A percentile compares a stretch with the other conserved stretches of the same genome.
phyloP scores from a whole-genome alignment of 2,113 vertebrate species.

The Calyptommatus sinebrachiatus region DNA sequence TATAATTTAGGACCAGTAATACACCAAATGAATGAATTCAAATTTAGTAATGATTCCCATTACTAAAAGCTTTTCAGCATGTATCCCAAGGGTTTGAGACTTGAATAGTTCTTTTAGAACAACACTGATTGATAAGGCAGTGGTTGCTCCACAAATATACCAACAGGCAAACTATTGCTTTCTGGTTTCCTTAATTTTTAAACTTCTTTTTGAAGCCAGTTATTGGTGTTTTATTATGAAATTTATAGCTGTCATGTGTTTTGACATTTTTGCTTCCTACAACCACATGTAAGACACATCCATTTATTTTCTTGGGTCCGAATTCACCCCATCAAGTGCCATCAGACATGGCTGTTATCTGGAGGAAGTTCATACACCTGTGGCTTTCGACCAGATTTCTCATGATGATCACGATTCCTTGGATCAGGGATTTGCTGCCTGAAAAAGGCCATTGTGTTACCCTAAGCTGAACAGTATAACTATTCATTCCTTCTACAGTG shows the following conservation, averaged over 20 bases:
- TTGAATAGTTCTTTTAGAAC: not conserved
- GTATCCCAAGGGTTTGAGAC: not conserved
- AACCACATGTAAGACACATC: not conserved
- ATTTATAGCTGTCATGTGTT: slow-evolving; percentile 9
- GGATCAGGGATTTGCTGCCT: not conserved
- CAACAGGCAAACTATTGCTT: not conserved
- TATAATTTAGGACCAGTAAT: no score
- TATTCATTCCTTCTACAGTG: not conserved
- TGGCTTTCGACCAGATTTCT: not conserved
- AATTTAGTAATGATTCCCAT: not conserved
- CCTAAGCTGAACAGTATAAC: not conserved
- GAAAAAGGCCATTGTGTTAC: not conserved
- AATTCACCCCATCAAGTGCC: not conserved
- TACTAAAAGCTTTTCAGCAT: not conserved
- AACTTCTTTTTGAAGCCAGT: slow-evolving; percentile 8
- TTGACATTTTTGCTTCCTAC: not conserved
- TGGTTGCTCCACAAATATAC: not conserved
- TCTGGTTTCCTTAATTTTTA: not conserved
- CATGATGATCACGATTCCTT: not conserved
- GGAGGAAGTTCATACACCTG: not conserved
- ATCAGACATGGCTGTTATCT: not conserved
- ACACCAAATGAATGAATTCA: not conserved
- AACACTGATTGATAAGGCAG: not conserved
- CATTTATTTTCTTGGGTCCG: no score
- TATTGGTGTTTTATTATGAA: not conserved